Percentiles rank a stretch among this genome's conserved stretches.
Conservation (phyloP, 2,113 vertebrate genomes). For the Chaenocephalus aceratus region DNA sequence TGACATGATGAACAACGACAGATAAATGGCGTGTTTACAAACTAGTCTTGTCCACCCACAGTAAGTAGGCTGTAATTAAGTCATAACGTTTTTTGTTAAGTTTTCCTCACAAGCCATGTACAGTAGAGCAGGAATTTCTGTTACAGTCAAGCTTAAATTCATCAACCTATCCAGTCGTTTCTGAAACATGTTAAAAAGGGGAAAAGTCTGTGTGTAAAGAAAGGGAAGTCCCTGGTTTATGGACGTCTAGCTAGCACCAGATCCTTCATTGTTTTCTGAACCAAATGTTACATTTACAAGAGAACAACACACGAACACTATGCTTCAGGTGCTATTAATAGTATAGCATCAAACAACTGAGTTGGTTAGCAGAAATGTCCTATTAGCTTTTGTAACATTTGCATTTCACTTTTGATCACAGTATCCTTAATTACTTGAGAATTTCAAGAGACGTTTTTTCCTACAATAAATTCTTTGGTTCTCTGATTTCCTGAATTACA, state of each 20-base stretch:
- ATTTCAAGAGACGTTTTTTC: neutral
- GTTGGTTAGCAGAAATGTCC: neutral
- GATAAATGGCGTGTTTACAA: conserved; percentile 56
- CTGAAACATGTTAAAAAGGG: neutral
- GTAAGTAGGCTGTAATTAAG: conserved; percentile 35
- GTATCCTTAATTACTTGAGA: neutral
- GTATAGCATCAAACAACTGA: neutral
- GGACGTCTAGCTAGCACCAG: neutral
- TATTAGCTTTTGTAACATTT: neutral
- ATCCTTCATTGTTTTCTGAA: neutral
- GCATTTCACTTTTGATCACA: neutral
- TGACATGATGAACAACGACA: conserved; percentile 49
- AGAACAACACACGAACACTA: neutral
- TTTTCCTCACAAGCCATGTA: conserved; percentile 11
- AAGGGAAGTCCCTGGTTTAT: no score
- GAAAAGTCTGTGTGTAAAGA: no score
- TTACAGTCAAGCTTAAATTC: neutral
- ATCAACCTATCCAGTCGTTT: neutral
- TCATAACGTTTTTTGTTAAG: conserved; percentile 26
- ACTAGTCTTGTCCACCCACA: conserved; percentile 46
- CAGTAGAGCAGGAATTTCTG: neutral
- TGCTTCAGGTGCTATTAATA: neutral
- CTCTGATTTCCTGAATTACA: neutral
- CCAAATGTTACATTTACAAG: neutral
- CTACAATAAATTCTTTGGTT: neutral